Evolutionary conservation across 1,140 invertebrate species (phyloP), one percentile per base, ranked within the genome.

Genomic region (Monomorium pharaonis): DNA sequence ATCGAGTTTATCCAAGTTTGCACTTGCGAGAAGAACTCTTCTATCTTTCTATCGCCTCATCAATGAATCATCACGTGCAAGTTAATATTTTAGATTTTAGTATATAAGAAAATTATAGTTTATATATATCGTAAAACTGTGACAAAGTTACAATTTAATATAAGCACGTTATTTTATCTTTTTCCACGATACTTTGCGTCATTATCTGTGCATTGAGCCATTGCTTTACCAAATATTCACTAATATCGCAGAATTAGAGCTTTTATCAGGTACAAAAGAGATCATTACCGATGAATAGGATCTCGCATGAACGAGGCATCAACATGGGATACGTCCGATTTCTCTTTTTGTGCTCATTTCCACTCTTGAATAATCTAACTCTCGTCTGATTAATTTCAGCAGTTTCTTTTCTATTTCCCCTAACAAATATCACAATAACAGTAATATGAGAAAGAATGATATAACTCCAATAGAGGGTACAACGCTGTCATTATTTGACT

Each of bases 221-320:
- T 33, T 58, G 14, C 14, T 24, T 47, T 37, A 24, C 33, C 37
- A 49, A 83, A 70, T 60, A 74, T 16, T 56, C 24, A 83, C 37
- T 83, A 83, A 83, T n/a, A n/a, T 83, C 18, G 37, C 37, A 37
- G 12, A 12, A 83, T 74, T 18, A 60, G n/a, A 60, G 37, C 69
- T 74, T 74, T 83, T 37, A 83, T 83, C 78, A 24, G 9, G 6
- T 42, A 75, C 42, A 75, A 83, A 83, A 44, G 51, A 75, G 80
- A 12, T 74, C 80, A 75, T 83, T 75, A 83, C 12, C 24, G 24
- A 83, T 58, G 69, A 75, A 83, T 74, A 37, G 67, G 30, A 72
- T 54, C 47, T 30, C 12, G 16, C 47, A 74, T 21, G 16, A 74
- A 44, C 37, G 33, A 58, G 33, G 10, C 12, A 42, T 42, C 9